Evolutionary conservation across 1,140 invertebrate species (phyloP).

Genomic region (Bactericera cockerelli): DNA sequence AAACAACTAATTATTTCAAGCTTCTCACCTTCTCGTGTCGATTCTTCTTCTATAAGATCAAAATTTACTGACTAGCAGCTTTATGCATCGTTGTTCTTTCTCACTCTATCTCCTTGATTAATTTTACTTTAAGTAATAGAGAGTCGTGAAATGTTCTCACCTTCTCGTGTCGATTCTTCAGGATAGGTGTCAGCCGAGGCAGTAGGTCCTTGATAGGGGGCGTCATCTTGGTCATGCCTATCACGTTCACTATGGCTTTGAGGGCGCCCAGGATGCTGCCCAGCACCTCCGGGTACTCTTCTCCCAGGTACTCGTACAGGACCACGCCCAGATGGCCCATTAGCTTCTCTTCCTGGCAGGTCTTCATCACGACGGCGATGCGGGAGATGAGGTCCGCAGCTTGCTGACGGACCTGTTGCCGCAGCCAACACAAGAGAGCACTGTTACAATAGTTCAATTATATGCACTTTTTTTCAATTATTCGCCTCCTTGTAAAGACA

Average conservation of each 20-base stretch:
- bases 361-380: constrained; percentile 99
- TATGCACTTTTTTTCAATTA: too few species aligned
- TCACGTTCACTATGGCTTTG: constrained; percentile 98
- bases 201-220: constrained; percentile 98
- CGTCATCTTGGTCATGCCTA: constrained; percentile 99
- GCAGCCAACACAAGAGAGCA: too few species aligned
- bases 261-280: constrained; percentile 96
- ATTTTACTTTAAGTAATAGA: too few species aligned
- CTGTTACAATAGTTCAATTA: too few species aligned
- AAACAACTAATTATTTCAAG: too few species aligned
- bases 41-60: too few species aligned
- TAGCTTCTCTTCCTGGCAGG: constrained; percentile 97
- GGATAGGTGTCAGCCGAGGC: constrained; percentile 90
- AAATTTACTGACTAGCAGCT: too few species aligned
- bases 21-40: too few species aligned
- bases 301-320: constrained; percentile 97
- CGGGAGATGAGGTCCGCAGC: constrained; percentile 96
- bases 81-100: too few species aligned
- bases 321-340: constrained; percentile 99
- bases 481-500: too few species aligned
- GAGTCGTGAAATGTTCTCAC: too few species aligned
- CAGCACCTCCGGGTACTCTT: constrained; percentile 98
- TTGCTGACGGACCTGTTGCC: constrained; percentile 97
- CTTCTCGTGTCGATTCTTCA: constrained; percentile 73
- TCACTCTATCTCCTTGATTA: too few species aligned